Conservation (phyloP, 2,888 invertebrate species). For the Drosophila histrio region DNA sequence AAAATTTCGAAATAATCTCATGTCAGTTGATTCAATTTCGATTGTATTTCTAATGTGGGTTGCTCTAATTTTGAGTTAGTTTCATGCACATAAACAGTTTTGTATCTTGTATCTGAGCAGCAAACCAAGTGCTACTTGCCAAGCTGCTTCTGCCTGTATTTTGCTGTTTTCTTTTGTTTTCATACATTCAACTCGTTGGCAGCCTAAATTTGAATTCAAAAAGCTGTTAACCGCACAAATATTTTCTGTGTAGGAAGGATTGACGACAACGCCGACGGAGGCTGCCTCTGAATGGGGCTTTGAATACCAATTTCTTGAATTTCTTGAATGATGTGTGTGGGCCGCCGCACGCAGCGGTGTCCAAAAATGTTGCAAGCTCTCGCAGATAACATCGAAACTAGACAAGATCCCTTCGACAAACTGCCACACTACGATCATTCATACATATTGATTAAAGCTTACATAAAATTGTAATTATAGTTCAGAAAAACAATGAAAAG, state of each 20-base stretch:
- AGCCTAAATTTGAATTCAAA: conserved; percentile 49
- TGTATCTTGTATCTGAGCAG: conserved; percentile 29
- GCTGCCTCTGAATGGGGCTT: conserved; percentile 41
- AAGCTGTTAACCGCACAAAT: conserved; percentile 52
- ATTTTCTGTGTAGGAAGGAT: conserved; percentile 55
- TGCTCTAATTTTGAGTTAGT: conserved; percentile 37
- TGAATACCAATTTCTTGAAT: conserved; percentile 49
- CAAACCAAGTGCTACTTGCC: conserved; percentile 38
- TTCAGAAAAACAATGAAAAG: no score
- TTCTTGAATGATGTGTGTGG: conserved; percentile 54
- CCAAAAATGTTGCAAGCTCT: conserved; percentile 54
- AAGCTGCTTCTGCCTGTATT: conserved; percentile 29
- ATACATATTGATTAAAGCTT: conserved; percentile 7
- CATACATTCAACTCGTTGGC: conserved; percentile 53
- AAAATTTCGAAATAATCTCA: conserved; percentile 16
- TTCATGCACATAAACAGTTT: conserved; percentile 31
- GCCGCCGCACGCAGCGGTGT: conserved; percentile 51
- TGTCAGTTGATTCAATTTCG: conserved; percentile 28
- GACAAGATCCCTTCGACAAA: conserved; percentile 26
- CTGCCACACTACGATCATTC: conserved; percentile 28
- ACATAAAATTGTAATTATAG: no score
- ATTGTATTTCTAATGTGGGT: conserved; percentile 41
- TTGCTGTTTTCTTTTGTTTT: conserved; percentile 42
- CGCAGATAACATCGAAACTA: conserved; percentile 46
- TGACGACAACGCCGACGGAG: conserved; percentile 19